Percentiles rank a stretch among this genome's conserved stretches.
Conservation (phyloP, 1,140 invertebrate genomes). For the Drosophila insularis region DNA sequence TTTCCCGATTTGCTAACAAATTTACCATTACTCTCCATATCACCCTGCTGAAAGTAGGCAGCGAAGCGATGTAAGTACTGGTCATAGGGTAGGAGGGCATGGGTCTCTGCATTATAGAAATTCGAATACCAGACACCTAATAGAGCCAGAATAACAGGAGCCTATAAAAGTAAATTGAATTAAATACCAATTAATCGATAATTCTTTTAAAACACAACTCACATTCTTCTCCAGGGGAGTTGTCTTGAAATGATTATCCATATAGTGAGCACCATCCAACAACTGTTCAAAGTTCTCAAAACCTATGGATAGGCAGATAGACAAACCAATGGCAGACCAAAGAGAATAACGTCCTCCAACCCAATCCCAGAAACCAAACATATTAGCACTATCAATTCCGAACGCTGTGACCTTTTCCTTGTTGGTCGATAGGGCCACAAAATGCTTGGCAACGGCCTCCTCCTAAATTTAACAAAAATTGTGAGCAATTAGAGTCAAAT, state of each 20-base stretch:
- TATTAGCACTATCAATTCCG: constrained; percentile 98
- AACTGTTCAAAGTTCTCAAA: constrained; percentile 98
- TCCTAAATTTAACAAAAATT: constrained; percentile 84
- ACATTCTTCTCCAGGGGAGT: constrained; percentile 97
- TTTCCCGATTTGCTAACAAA: constrained; percentile 89
- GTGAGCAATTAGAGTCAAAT: neutral
- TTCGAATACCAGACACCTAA: constrained; percentile 98
- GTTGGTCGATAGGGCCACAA: constrained; percentile 99
- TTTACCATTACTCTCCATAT: constrained; percentile 99
- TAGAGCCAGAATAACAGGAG: constrained; percentile 96
- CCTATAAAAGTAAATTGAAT: constrained; percentile 84
- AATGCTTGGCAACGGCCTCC: constrained; percentile 95
- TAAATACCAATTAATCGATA: neutral
- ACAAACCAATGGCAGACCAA: constrained; percentile 99
- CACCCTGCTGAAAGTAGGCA: constrained; percentile 99
- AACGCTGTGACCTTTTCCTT: constrained; percentile 96
- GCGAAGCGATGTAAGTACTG: constrained; percentile 99
- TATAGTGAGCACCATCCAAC: constrained; percentile 94
- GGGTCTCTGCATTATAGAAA: constrained; percentile 97
- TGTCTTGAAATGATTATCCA: constrained; percentile 96
- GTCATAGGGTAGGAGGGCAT: constrained; percentile 98
- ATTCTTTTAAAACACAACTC: constrained; percentile 74
- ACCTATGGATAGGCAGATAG: constrained; percentile 96
- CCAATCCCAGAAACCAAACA: constrained; percentile 99
- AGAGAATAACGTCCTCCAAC: constrained; percentile 98